phyloP scores from a whole-genome alignment of 2,113 vertebrate genomes.

The Gallinago paraguaiae region DNA sequence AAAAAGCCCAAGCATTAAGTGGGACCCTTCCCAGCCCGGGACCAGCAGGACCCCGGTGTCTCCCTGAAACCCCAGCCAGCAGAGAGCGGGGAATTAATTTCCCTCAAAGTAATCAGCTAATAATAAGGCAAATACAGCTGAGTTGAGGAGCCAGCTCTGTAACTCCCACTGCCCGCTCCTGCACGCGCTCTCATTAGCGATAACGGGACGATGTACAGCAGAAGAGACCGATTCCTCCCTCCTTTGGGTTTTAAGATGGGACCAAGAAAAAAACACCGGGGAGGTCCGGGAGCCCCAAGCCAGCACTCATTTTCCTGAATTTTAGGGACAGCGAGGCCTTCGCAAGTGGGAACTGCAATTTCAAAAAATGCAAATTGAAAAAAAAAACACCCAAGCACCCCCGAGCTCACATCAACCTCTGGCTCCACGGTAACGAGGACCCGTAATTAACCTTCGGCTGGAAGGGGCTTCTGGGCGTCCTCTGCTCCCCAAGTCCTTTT shows the following conservation, averaged over 20 bases:
- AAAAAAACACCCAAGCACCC: background rate
- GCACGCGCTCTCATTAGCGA: background rate
- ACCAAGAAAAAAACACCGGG: background rate
- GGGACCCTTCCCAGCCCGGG: background rate
- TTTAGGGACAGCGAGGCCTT: background rate
- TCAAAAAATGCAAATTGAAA: background rate
- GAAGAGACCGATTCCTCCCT: background rate
- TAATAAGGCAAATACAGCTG: background rate
- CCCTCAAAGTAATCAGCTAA: background rate
- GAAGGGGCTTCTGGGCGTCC: accelerated
- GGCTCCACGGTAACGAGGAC: background rate
- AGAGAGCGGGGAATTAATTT: background rate
- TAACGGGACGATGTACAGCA: background rate
- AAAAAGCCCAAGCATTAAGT: background rate
- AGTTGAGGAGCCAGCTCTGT: background rate
- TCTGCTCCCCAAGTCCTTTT: background rate
- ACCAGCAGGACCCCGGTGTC: background rate
- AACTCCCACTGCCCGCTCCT: background rate
- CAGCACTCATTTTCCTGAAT: background rate
- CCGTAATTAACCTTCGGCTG: background rate
- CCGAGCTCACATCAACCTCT: background rate
- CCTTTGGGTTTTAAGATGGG: background rate
- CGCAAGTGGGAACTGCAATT: background rate
- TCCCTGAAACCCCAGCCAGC: too few relatives aligned
- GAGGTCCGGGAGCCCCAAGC: background rate